These are phyloP conservation scores for Plectropomus leopardus DNA, from an alignment of 2,113 vertebrate genomes.

Conservation along the genomic window DNA sequence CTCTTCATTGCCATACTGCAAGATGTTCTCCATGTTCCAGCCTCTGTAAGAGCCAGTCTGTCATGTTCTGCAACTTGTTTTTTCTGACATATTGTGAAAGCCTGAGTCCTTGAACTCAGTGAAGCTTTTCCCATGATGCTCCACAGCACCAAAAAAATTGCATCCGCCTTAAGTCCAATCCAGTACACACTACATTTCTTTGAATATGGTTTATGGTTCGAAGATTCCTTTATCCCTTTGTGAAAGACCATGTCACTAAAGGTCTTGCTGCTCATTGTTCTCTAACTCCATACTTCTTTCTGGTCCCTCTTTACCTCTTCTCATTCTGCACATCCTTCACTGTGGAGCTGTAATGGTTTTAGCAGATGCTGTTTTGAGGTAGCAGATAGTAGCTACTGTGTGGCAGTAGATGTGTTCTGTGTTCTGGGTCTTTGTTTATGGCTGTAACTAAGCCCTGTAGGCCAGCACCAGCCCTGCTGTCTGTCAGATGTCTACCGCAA, in stretches of 20 bases:
- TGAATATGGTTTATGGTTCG: conserved; percentile 19
- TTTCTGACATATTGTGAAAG: background rate
- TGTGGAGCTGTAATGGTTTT: conserved; percentile 42
- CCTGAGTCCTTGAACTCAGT: conserved; percentile 15
- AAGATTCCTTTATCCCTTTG: conserved; percentile 8
- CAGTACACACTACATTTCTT: background rate
- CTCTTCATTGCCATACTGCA: background rate
- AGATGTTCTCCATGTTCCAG: background rate
- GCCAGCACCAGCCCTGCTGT: conserved; percentile 65
- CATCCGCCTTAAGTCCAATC: conserved; percentile 46
- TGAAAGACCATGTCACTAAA: conserved; percentile 5
- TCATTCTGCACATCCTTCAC: conserved; percentile 15
- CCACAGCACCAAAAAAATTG: conserved; percentile 47
- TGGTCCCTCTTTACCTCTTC: conserved; percentile 15
- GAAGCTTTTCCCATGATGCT: conserved; percentile 34
- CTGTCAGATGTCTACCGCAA: conserved; percentile 49
- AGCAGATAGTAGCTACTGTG: conserved; percentile 61
- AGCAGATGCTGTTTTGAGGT: conserved; percentile 62
- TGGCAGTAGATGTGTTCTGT: conserved; percentile 61
- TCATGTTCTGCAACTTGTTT: background rate
- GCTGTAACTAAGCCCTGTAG: conserved; percentile 63
- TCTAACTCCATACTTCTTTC: conserved; percentile 28
- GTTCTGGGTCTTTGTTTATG: conserved; percentile 60
- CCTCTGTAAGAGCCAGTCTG: background rate
- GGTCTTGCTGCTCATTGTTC: conserved; percentile 7